A percentile compares a stretch with the other conserved stretches of the same genome.
Conservation (phyloP, 2,797 vertebrate genomes). For the Sebastes diploproa region DNA sequence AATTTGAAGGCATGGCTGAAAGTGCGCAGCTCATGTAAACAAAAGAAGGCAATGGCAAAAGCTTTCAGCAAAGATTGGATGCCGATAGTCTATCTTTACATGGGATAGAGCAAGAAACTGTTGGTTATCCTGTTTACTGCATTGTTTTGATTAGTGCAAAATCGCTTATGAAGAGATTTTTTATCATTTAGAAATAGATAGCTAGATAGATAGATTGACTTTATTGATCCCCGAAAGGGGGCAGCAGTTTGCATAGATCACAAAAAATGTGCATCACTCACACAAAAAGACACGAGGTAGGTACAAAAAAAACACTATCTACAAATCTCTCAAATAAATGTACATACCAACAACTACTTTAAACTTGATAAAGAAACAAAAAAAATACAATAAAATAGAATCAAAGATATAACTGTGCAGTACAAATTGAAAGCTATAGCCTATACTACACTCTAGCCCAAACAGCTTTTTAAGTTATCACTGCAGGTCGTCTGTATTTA, state of each 20-base stretch:
- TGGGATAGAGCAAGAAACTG: background rate
- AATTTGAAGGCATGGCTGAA: constrained; percentile 7
- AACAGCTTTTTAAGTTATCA: background rate
- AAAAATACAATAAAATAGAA: too few relatives aligned
- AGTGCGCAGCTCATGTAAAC: constrained; percentile 51
- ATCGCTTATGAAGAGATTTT: background rate
- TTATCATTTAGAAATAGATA: background rate
- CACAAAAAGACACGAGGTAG: too few relatives aligned
- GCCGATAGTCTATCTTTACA: constrained; percentile 9
- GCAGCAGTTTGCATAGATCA: too few relatives aligned
- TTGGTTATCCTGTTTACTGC: background rate
- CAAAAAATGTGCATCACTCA: too few relatives aligned
- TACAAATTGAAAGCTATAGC: background rate
- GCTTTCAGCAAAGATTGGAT: constrained; percentile 28
- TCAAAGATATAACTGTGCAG: too few relatives aligned
- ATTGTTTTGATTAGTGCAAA: background rate
- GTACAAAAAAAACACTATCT: too few relatives aligned
- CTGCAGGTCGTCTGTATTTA: background rate
- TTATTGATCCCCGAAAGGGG: too few relatives aligned
- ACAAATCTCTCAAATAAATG: too few relatives aligned
- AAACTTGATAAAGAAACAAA: too few relatives aligned
- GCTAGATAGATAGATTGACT: too few relatives aligned
- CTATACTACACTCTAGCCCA: background rate
- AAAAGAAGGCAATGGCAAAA: constrained; percentile 40
- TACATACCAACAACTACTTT: too few relatives aligned